Evolutionary conservation across 2,888 invertebrate genomes (phyloP).

Genomic region (Thereva unica): DNA sequence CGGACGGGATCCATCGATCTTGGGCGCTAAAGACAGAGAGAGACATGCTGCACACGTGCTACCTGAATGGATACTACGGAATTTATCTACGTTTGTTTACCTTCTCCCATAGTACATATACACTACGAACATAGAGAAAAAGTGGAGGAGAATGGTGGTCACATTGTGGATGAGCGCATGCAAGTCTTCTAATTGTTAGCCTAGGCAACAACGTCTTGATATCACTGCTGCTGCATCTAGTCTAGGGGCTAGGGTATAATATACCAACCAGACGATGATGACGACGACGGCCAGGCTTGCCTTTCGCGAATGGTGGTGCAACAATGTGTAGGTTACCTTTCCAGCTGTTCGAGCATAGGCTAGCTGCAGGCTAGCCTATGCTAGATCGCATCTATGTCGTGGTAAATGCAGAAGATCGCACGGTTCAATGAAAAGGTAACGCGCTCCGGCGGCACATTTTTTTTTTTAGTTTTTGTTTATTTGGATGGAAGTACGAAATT

Average conservation of each 20-base stretch:
- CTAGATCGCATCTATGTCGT: constrained; percentile 21
- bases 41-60: no score
- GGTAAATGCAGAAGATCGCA: constrained; percentile 32
- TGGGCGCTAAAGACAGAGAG: no score
- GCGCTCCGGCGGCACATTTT: constrained; percentile 26
- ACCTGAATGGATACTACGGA: not conserved
- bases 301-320: constrained; percentile 25
- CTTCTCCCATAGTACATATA: not conserved
- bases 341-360: constrained; percentile 22
- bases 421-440: constrained; percentile 27
- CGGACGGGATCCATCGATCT: no score
- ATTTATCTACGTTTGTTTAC: constrained; percentile 20
- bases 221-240: not conserved
- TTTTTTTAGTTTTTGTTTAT: no score
- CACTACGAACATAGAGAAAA: no score
- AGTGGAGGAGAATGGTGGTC: constrained; percentile 6
- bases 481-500: not conserved
- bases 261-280: no score
- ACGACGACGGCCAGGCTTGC: not conserved
- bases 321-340: constrained; percentile 25
- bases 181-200: constrained; percentile 27
- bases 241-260: no score
- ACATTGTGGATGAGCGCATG: constrained; percentile 24
- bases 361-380: not conserved
- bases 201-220: not conserved